Conservation (phyloP, 2,113 vertebrate species). For the Empidonax alnorum region DNA sequence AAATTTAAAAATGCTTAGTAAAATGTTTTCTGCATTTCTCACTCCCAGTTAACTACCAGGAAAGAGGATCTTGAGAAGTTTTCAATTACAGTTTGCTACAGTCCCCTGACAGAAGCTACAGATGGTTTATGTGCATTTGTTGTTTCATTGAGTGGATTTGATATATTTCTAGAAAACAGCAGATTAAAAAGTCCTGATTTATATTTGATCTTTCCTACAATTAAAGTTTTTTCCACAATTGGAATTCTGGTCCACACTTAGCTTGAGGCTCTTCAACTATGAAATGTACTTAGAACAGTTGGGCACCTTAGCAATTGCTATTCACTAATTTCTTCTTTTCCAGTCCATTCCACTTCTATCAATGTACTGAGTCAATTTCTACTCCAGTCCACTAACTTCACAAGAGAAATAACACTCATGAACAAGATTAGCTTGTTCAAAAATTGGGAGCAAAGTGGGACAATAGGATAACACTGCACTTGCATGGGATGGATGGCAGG, state of each 20-base stretch:
- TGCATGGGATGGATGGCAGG: not conserved
- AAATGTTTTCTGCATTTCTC: accelerated
- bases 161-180: not conserved
- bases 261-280: not conserved
- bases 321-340: slow-evolving; percentile 24
- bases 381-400: not conserved
- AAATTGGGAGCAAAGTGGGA: not conserved
- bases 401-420: not conserved
- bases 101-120: not conserved
- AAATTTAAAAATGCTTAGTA: not conserved
- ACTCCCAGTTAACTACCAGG: not conserved
- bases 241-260: slow-evolving; percentile 1
- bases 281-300: slow-evolving; percentile 7
- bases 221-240: not conserved
- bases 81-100: not conserved
- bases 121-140: not conserved
- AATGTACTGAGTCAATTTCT: slow-evolving; percentile 1
- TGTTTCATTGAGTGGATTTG: not conserved
- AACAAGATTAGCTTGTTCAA: slow-evolving; percentile 18
- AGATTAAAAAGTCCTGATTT: not conserved
- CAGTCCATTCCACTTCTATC: slow-evolving; percentile 8
- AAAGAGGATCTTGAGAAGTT: not conserved
- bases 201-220: not conserved
- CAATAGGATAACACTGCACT: not conserved
- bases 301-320: not conserved